Evolutionary conservation across 1,140 invertebrate genomes (phyloP).

Genomic region (Calephelis virginiensis): DNA sequence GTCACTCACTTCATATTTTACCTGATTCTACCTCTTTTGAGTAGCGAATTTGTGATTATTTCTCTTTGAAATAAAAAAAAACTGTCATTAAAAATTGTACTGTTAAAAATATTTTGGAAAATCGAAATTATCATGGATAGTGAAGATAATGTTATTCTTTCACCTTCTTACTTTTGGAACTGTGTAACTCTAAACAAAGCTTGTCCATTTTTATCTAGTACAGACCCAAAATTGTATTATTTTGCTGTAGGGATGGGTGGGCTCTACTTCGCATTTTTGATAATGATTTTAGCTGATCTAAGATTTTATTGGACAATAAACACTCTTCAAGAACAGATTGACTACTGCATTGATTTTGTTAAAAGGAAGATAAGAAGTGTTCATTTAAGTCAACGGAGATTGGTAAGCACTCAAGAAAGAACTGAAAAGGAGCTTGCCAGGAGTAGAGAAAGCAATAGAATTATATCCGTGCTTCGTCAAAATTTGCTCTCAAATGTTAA

Average conservation of each 20-base stretch:
- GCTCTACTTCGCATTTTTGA: constrained; percentile 44
- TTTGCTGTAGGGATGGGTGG: constrained; percentile 41
- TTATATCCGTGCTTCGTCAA: constrained; percentile 43
- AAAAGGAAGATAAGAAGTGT: constrained; percentile 50
- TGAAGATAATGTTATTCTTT: constrained; percentile 26
- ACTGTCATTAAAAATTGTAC: not conserved
- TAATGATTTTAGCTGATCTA: constrained; percentile 49
- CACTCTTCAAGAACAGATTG: constrained; percentile 46
- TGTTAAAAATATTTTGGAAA: constrained; percentile 19
- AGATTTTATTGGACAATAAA: constrained; percentile 56
- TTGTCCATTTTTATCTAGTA: constrained; percentile 48
- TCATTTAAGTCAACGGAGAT: constrained; percentile 46
- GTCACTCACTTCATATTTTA: too few species aligned
- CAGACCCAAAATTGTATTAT: constrained; percentile 49
- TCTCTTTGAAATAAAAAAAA: not conserved
- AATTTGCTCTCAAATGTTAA: constrained; percentile 31
- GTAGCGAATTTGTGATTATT: too few species aligned
- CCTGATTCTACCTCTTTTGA: too few species aligned
- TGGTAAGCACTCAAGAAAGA: constrained; percentile 48
- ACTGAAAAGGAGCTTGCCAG: constrained; percentile 50
- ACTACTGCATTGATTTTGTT: constrained; percentile 48
- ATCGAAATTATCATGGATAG: constrained; percentile 34
- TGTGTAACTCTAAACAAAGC: constrained; percentile 50
- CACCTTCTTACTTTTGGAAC: constrained; percentile 55
- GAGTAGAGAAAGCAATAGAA: constrained; percentile 39